Percentiles rank a stretch among this genome's conserved stretches.
Evolutionary conservation across 2,797 vertebrate species (phyloP).

Genomic region (Sebastolobus alascanus): DNA sequence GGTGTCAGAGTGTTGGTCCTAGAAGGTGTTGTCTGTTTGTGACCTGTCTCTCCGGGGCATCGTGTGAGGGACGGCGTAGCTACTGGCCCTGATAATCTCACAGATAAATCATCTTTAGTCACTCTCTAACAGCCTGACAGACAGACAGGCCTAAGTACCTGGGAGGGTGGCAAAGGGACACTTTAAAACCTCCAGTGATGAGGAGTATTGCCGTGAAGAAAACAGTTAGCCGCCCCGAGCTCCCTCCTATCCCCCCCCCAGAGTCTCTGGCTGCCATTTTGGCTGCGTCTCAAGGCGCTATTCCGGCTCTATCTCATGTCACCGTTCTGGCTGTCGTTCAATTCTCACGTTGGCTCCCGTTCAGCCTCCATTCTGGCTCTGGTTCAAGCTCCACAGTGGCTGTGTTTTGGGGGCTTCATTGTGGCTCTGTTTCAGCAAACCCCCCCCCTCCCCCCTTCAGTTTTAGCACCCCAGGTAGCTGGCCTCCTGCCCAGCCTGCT

Average conservation of each 20-base stretch:
- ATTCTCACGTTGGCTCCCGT: conserved; percentile 76
- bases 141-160: conserved; percentile 82
- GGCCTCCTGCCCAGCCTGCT: conserved; percentile 81
- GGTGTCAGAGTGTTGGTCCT: conserved; percentile 46
- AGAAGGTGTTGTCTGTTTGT: conserved; percentile 53
- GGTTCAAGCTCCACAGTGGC: conserved; percentile 76
- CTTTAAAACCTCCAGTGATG: conserved; percentile 78
- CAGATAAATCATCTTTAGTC: conserved; percentile 80
- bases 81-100: conserved; percentile 67
- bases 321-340: conserved; percentile 81
- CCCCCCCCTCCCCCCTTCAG: conserved; percentile 57
- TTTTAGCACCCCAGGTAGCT: conserved; percentile 86
- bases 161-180: conserved; percentile 78
- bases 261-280: conserved; percentile 81
- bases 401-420: conserved; percentile 78
- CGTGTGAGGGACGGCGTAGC: conserved; percentile 63
- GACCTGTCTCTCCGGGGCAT: conserved; percentile 65
- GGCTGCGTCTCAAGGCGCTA: conserved; percentile 79
- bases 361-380: conserved; percentile 80
- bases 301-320: conserved; percentile 84
- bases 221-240: conserved; percentile 73
- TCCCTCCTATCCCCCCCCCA: conserved; percentile 67
- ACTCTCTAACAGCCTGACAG: conserved; percentile 72
- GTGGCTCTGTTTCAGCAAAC: conserved; percentile 80
- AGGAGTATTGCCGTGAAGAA: conserved; percentile 73